Evolutionary conservation across 2,113 vertebrate genomes (phyloP).

Genomic region (Meriones unguiculatus): DNA sequence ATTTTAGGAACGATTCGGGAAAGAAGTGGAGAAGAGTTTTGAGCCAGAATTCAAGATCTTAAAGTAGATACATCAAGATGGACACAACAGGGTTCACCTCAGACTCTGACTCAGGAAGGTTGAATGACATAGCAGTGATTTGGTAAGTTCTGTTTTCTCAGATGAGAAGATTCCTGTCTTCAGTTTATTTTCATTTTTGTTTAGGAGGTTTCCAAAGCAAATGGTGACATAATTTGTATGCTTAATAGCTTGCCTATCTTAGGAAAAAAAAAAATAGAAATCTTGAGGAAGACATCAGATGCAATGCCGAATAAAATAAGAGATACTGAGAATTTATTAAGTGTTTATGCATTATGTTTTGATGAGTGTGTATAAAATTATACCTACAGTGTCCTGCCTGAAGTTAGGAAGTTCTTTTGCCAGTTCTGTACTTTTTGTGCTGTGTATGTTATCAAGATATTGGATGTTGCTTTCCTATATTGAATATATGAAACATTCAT

Average conservation of each 20-base stretch:
- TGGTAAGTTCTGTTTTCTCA: background rate
- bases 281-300: background rate
- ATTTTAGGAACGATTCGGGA: background rate
- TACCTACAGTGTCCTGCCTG: background rate
- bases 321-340: background rate
- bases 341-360: background rate
- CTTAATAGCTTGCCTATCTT: background rate
- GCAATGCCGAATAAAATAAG: background rate
- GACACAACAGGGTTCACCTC: background rate
- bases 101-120: rapidly evolving
- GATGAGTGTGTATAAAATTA: background rate
- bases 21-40: background rate
- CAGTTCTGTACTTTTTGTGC: background rate
- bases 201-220: constrained; percentile 1
- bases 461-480: background rate
- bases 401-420: background rate
- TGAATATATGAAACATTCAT: background rate
- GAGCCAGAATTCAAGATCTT: background rate
- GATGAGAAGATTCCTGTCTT: background rate
- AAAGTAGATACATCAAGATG: background rate
- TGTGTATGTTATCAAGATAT: background rate
- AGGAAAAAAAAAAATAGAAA: background rate
- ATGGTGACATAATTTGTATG: background rate
- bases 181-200: background rate
- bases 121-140: background rate